A percentile compares a stretch with the other conserved stretches of the same genome.
phyloP scores from a whole-genome alignment of 2,888 invertebrate genomes.

The Invenusta paracnida region DNA sequence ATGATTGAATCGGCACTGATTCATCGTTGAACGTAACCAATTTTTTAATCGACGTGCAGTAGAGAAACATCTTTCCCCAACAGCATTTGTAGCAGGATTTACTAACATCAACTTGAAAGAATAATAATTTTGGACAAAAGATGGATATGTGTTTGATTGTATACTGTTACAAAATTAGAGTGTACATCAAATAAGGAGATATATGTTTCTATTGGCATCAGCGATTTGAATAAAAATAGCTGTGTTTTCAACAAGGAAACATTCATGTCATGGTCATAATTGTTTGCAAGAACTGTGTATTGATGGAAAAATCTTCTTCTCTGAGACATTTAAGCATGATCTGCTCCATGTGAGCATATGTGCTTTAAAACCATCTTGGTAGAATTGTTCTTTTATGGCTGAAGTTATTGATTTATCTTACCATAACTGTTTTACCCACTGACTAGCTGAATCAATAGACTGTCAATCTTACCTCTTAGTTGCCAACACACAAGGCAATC shows the following conservation, averaged over 20 bases:
- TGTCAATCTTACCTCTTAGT: too few species aligned
- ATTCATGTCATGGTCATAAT: not conserved
- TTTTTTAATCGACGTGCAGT: not conserved
- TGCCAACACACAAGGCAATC: too few species aligned
- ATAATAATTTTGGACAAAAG: slow-evolving; percentile 4
- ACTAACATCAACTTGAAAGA: slow-evolving; percentile 18
- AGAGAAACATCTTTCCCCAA: slow-evolving; percentile 13
- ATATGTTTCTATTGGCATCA: slow-evolving; percentile 16
- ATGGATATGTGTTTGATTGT: slow-evolving; percentile 7
- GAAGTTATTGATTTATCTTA: too few species aligned
- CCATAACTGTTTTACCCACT: too few species aligned
- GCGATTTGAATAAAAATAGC: slow-evolving; percentile 8
- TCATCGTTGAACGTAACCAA: slow-evolving; percentile 15
- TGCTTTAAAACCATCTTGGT: slow-evolving; percentile 19
- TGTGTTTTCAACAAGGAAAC: slow-evolving; percentile 23
- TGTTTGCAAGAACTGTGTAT: not conserved
- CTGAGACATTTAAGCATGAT: slow-evolving; percentile 20
- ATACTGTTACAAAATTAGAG: slow-evolving; percentile 12
- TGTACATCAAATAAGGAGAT: slow-evolving; percentile 12
- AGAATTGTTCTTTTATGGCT: not conserved
- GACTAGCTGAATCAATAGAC: too few species aligned
- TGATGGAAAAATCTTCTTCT: not conserved
- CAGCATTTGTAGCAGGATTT: slow-evolving; percentile 3
- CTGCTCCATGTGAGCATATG: slow-evolving; percentile 2
- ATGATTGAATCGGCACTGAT: slow-evolving; percentile 14